A percentile compares a stretch with the other conserved stretches of the same genome.
Evolutionary conservation across 2,797 vertebrate genomes (phyloP).

Genomic region (Oreortyx pictus): DNA sequence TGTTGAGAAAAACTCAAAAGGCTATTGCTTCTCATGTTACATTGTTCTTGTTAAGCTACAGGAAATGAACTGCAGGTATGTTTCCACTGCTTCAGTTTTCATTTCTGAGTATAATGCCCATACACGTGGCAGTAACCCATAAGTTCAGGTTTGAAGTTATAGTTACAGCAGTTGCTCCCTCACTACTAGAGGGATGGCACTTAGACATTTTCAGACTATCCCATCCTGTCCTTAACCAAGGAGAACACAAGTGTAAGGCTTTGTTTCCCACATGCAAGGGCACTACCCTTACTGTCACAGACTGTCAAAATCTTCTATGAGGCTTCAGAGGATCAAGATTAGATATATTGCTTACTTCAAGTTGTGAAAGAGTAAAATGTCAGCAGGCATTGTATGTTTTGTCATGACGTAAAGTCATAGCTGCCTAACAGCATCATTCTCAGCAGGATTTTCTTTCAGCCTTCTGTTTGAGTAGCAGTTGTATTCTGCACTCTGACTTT

Average conservation of each 20-base stretch:
- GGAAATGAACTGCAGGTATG: neutral
- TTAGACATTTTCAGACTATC: neutral
- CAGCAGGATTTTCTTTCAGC: neutral
- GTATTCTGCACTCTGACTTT: neutral
- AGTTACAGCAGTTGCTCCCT: neutral
- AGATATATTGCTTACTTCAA: neutral
- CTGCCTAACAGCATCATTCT: neutral
- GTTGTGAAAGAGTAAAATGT: neutral
- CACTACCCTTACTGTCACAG: neutral
- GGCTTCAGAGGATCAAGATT: neutral
- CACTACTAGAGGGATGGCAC: accelerated
- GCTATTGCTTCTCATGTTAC: neutral
- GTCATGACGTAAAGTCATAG: neutral
- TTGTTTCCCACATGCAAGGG: neutral
- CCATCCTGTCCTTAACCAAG: neutral
- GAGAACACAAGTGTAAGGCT: neutral
- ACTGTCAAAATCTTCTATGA: neutral
- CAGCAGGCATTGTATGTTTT: neutral
- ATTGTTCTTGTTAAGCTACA: neutral
- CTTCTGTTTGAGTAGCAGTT: neutral
- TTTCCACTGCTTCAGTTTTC: neutral
- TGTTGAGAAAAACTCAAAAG: neutral
- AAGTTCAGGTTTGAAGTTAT: neutral
- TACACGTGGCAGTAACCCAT: neutral
- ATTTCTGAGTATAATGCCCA: neutral